Base-by-base conservation (phyloP, 1,140 invertebrate species). In the Antheraea mylitta region DNA sequence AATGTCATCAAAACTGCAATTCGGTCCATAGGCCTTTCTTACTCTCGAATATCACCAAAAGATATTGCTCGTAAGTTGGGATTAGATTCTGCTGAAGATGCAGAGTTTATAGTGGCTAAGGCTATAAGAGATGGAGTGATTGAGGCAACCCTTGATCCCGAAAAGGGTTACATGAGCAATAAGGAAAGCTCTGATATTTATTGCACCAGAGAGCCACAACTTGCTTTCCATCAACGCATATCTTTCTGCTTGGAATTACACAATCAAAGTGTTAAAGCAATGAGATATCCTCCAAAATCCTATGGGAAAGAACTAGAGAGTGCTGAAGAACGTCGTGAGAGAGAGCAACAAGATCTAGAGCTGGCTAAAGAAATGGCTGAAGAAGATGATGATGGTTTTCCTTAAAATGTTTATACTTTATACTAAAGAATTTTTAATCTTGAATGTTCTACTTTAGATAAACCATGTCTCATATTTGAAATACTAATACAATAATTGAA, bases 1-100 rank as follows among this genome's bases (percentile, higher is more conserved):
- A 99, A 99, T 94, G 99, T 99, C 1, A 99, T 99, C 82, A 99
- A 99, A 92, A 99, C 99, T 7, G 99, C 99, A 0, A 98, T 99
- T 61, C 94, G 99, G 58, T 98, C 98, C 69, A 99, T 99, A 89
- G 98, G 98, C 13, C 87, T 99, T 0, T 99, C 98, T 0, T 99
- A 99, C 90, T 99, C 98, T 0, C 94, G 98, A 63, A 99, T 99
- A 75, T 98, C 98, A 9, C 96, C 99, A 0, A 94, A 95, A 68
- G 98, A 99, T 90, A 98, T 99, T 80, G 98, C 98, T 8, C 94
- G 95, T 70, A 99, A 99, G 84, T 92, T 99, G 30, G 96, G 97
- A 11, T 92, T 99, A 18, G 98, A 99, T 84, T 98, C 97, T 10
- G 96, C 98, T 3, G 98, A 99, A 85, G 99, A 99, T 95, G 99